phyloP scores from a whole-genome alignment of 2,888 invertebrate genomes.

The Drepana falcataria region DNA sequence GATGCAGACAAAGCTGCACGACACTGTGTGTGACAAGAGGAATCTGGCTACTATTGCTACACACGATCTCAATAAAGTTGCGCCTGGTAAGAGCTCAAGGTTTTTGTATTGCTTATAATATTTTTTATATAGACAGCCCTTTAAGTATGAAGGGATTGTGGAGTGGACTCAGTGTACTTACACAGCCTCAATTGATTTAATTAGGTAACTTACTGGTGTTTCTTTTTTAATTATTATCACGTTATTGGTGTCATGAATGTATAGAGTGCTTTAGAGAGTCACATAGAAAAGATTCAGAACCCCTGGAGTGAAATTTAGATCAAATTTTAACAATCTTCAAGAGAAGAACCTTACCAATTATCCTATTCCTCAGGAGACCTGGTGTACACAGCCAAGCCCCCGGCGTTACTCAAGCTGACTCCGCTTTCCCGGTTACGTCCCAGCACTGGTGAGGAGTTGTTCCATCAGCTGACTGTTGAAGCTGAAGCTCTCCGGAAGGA shows the following conservation, averaged over 20 bases:
- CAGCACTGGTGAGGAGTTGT: conserved; percentile 83
- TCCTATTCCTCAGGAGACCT: conserved; percentile 63
- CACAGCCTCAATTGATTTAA: too few relatives aligned
- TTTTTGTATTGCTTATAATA: background rate
- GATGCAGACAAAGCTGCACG: conserved; percentile 87
- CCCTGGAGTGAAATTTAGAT: background rate
- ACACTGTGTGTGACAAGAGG: conserved; percentile 86
- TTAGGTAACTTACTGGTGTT: too few relatives aligned
- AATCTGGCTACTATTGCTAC: conserved; percentile 90
- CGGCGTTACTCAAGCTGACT: conserved; percentile 80
- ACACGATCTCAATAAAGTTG: conserved; percentile 84
- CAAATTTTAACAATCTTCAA: background rate
- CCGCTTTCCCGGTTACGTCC: conserved; percentile 81
- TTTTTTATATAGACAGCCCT: too few relatives aligned
- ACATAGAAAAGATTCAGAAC: too few relatives aligned
- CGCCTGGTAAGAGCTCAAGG: conserved; percentile 57
- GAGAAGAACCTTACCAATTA: background rate
- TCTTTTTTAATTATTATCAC: too few relatives aligned
- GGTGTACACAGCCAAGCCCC: conserved; percentile 83
- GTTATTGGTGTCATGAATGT: too few relatives aligned
- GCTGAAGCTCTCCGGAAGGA: conserved; percentile 89
- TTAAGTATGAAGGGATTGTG: too few relatives aligned
- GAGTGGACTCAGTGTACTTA: too few relatives aligned
- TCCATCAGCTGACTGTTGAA: conserved; percentile 83
- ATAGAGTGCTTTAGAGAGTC: too few relatives aligned